These are phyloP conservation scores for Corythucha ciliata DNA, from an alignment of 2,888 invertebrate genomes.

Conservation along the genomic window DNA sequence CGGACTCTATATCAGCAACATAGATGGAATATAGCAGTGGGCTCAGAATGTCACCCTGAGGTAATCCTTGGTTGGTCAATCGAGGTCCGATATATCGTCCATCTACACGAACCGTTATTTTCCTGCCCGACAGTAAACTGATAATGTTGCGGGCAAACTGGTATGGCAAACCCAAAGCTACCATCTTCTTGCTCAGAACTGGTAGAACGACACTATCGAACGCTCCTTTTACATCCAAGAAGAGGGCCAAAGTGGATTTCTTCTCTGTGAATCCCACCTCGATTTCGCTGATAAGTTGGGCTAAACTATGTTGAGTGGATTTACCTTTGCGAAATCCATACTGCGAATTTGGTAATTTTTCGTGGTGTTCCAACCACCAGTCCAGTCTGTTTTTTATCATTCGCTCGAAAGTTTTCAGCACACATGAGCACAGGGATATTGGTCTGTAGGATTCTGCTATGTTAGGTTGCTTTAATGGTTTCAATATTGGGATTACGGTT, in stretches of 20 bases:
- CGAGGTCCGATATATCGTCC: constrained; percentile 5
- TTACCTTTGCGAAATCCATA: constrained; percentile 21
- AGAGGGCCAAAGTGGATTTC: constrained; percentile 14
- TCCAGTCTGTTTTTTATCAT: constrained; percentile 18
- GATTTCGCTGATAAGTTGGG: constrained; percentile 8
- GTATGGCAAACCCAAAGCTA: background rate
- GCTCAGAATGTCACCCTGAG: constrained; percentile 11
- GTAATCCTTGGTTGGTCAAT: constrained; percentile 1
- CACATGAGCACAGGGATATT: constrained; percentile 22
- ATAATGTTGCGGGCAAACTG: background rate
- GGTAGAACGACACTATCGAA: constrained; percentile 21
- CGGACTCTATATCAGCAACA: background rate
- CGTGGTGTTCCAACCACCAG: constrained; percentile 23
- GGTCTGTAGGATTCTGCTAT: constrained; percentile 23
- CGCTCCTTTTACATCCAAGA: constrained; percentile 21
- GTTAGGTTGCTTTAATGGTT: constrained; percentile 19
- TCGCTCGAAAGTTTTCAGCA: constrained; percentile 23
- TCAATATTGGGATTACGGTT: constrained; percentile 18
- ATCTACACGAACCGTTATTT: constrained; percentile 6
- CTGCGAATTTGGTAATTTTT: constrained; percentile 18
- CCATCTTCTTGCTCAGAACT: constrained; percentile 12
- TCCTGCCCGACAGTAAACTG: background rate
- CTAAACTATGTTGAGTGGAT: constrained; percentile 18
- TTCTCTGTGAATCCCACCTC: constrained; percentile 13
- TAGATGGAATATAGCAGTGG: constrained; percentile 20